Base-by-base conservation (phyloP, 2,888 invertebrate species). In the Chironomus tentans region DNA sequence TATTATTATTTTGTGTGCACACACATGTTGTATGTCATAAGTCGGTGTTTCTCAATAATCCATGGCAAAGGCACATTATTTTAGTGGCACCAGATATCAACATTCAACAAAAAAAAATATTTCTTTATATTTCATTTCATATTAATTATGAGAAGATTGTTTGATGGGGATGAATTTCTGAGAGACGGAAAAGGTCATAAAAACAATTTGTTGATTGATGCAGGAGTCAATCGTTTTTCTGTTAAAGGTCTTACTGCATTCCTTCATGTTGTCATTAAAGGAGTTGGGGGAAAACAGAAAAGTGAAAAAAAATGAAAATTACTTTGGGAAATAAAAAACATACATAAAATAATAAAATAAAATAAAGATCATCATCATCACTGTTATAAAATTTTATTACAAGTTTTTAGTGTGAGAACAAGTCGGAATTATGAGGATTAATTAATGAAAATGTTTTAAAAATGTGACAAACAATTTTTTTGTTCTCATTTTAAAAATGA, bases 1-100 rank as follows among this genome's bases (percentile, higher is more conserved):
- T 56, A 15, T 56, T 56, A 56, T 56, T 56, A 56, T 56, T 56
- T 65, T 65, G 18, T 65, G 65, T 65, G 65, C 65, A 24, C 65
- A 62, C 74, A 74, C 74, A 74, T 74, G 74, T 74, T 74, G 74
- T 65, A 65, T 65, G 65, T 68, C 47, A 65, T 47, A 22, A 74
- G 74, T 74, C 74, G 74, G 74, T 74, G 74, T 74, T 74, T 74
- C 74, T 74, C 68, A 74, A 74, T 74, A 73, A 73, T 73, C 72
- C 61, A 65, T 65, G 65, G 65, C 65, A 56, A 56, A 65, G 65
- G 22, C 65, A 38, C 38, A 65, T 65, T 24, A 65, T 65, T 65
- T 24, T 65, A 21, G 21, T 65, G 62, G 62, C 62, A 62, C 62
- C 62, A 62, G 62, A 62, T 62, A 18, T 21, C 15, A 56, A 56